Evolutionary conservation across 2,113 vertebrate species (phyloP).

Genomic region (Phalacrocorax aristotelis): DNA sequence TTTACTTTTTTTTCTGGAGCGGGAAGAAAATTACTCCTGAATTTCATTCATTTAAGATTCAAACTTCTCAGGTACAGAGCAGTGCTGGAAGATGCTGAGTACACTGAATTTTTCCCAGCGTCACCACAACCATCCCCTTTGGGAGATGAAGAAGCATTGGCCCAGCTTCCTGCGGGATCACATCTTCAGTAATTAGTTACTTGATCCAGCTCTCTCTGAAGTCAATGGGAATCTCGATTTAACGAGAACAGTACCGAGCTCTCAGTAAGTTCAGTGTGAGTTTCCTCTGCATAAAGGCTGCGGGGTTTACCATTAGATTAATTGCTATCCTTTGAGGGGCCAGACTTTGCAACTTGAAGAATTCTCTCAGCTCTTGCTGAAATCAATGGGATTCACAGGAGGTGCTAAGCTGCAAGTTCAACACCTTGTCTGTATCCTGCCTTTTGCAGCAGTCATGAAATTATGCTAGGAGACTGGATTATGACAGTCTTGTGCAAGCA

Average conservation of each 20-base stretch:
- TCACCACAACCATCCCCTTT: not conserved
- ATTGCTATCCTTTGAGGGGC: not conserved
- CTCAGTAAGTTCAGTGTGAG: not conserved
- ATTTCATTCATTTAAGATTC: not conserved
- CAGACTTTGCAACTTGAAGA: not conserved
- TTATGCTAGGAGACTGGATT: slow-evolving; percentile 30
- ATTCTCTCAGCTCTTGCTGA: not conserved
- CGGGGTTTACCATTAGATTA: not conserved
- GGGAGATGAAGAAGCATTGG: not conserved
- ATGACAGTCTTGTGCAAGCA: slow-evolving; percentile 33
- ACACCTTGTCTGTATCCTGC: slow-evolving; percentile 3
- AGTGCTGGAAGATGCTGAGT: not conserved
- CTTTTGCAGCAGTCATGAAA: slow-evolving; percentile 33
- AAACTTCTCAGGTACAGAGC: not conserved
- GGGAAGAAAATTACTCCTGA: not conserved
- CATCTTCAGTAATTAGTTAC: not conserved
- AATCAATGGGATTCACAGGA: slow-evolving; percentile 17
- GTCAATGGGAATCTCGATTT: not conserved
- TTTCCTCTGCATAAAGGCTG: not conserved
- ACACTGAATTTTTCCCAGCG: not conserved
- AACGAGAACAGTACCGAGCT: not conserved
- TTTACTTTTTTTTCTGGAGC: not conserved
- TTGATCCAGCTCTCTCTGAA: not conserved
- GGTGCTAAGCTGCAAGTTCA: slow-evolving; percentile 8
- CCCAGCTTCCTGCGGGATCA: not conserved